These are phyloP conservation scores for Promerops cafer DNA, from an alignment of 2,113 vertebrate genomes.

Conservation along the genomic window DNA sequence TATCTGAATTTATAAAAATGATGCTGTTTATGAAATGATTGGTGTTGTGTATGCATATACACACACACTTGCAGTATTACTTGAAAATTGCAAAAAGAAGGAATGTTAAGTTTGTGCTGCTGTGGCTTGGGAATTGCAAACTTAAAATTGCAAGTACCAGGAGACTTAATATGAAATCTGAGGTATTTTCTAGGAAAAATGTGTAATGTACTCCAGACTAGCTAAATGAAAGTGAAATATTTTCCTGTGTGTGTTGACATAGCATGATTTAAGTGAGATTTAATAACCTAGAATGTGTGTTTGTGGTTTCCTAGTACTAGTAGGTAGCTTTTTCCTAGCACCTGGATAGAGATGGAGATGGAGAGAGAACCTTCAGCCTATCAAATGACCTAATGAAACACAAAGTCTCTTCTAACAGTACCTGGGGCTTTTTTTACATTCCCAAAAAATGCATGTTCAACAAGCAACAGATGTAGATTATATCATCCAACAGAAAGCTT, in stretches of 20 bases:
- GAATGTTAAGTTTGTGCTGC: background rate
- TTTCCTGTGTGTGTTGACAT: background rate
- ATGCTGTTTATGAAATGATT: background rate
- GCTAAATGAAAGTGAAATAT: background rate
- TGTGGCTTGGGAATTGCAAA: background rate
- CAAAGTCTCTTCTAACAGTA: background rate
- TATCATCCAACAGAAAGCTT: background rate
- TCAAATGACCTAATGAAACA: background rate
- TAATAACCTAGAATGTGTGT: background rate
- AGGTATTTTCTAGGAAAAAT: background rate
- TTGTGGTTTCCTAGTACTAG: background rate
- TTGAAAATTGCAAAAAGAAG: background rate
- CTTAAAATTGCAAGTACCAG: background rate
- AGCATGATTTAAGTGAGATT: background rate
- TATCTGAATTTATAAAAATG: background rate
- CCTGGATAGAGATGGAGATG: background rate
- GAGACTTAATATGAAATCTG: background rate
- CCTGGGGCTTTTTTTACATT: background rate
- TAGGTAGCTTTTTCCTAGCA: background rate
- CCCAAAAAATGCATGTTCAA: background rate
- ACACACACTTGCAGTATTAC: background rate
- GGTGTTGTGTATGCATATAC: fast-evolving
- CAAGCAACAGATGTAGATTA: background rate
- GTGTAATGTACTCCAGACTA: background rate
- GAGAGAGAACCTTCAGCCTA: background rate